phyloP scores from a whole-genome alignment of 2,797 vertebrate species.

The Ispidina lecontei region DNA sequence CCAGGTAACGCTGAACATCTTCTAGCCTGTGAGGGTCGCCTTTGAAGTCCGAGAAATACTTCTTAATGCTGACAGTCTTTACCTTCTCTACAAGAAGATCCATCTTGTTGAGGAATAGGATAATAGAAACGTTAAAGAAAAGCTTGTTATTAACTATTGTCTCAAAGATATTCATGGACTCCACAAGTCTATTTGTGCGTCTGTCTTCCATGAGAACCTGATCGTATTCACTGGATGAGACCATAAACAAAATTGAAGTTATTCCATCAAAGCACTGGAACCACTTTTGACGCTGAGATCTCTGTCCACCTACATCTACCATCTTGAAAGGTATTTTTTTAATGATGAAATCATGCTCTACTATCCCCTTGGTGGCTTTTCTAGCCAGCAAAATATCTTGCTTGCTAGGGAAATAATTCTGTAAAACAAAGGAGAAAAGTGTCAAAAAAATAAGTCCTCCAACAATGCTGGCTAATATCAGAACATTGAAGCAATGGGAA shows the following conservation, averaged over 20 bases:
- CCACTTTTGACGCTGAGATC: slow-evolving; percentile 97
- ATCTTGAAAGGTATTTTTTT: slow-evolving; percentile 99
- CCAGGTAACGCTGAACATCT: slow-evolving; percentile 93
- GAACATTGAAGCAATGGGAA: neutral
- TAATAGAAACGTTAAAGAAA: slow-evolving; percentile 95
- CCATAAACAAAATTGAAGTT: slow-evolving; percentile 97
- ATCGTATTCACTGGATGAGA: slow-evolving; percentile 94
- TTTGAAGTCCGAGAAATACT: slow-evolving; percentile 93
- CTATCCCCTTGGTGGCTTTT: slow-evolving; percentile 96
- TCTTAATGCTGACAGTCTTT: slow-evolving; percentile 88
- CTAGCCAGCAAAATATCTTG: slow-evolving; percentile 95
- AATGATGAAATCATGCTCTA: slow-evolving; percentile 95
- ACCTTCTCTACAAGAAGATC: slow-evolving; percentile 96
- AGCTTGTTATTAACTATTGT: slow-evolving; percentile 99
- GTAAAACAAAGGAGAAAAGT: slow-evolving; percentile 15
- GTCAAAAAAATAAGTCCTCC: neutral
- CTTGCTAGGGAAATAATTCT: slow-evolving; percentile 92
- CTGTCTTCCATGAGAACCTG: slow-evolving; percentile 98
- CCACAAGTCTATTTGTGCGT: slow-evolving; percentile 92
- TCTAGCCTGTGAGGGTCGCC: slow-evolving; percentile 89
- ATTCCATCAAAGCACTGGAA: slow-evolving; percentile 98
- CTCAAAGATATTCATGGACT: slow-evolving; percentile 98
- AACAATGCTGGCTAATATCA: neutral
- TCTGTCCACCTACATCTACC: slow-evolving; percentile 96
- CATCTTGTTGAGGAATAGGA: slow-evolving; percentile 98